A percentile compares a stretch with the other conserved stretches of the same genome.
These are phyloP conservation scores for Drosophila algonquin DNA, from an alignment of 2,888 invertebrate species.

Conservation along the genomic window DNA sequence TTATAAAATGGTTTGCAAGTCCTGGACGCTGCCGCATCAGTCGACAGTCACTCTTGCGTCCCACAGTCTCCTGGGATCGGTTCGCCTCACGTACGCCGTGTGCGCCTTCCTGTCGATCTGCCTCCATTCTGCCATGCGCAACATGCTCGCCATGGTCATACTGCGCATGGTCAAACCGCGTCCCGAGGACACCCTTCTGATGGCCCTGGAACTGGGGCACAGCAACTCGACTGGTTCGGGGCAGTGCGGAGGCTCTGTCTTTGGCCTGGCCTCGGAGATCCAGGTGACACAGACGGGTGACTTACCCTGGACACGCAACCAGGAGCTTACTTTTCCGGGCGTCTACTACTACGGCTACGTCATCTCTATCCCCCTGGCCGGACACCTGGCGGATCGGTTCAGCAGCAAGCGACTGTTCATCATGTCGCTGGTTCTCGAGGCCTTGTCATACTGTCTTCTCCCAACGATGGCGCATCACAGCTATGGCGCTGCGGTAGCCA, in stretches of 20 bases:
- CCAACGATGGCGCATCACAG: conserved; percentile 84
- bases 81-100: conserved; percentile 81
- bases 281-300: conserved; percentile 78
- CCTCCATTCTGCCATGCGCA: conserved; percentile 83
- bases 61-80: conserved; percentile 75
- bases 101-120: conserved; percentile 82
- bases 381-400: conserved; percentile 83
- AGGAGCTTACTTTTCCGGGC: conserved; percentile 85
- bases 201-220: background rate
- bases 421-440: conserved; percentile 80
- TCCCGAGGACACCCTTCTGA: conserved; percentile 31
- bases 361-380: conserved; percentile 82
- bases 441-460: conserved; percentile 83
- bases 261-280: background rate
- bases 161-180: conserved; percentile 85
- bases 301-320: conserved; percentile 85
- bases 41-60: background rate
- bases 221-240: conserved; percentile 17
- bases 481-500: conserved; percentile 80
- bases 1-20: conserved; percentile 48
- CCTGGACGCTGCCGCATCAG: conserved; percentile 54
- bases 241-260: conserved; percentile 9
- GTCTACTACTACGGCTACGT: conserved; percentile 85
- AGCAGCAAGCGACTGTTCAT: conserved; percentile 83
- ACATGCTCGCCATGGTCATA: conserved; percentile 85